A percentile compares a stretch with the other conserved stretches of the same genome.
Evolutionary conservation across 2,113 vertebrate species (phyloP).

Genomic region (Bombycilla garrulus): DNA sequence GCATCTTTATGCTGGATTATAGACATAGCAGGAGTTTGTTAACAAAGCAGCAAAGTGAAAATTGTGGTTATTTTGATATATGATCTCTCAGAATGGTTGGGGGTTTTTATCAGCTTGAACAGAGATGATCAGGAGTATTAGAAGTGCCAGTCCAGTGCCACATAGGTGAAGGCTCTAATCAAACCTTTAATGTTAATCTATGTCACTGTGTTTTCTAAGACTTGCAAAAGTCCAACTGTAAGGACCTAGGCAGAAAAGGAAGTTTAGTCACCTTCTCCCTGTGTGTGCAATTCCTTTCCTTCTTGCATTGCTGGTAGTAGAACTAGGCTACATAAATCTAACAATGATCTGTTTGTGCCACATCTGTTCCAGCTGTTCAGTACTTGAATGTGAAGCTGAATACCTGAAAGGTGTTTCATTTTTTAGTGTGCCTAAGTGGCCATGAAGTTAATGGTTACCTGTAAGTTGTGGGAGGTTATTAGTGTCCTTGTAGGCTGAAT

Average conservation of each 20-base stretch:
- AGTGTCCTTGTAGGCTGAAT: background rate
- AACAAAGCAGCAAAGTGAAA: background rate
- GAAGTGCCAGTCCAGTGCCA: background rate
- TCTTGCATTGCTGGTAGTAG: background rate
- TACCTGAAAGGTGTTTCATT: background rate
- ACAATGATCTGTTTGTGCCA: background rate
- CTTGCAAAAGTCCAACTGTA: background rate
- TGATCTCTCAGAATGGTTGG: background rate
- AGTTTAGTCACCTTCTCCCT: background rate
- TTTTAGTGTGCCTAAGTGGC: background rate
- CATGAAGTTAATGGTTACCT: background rate
- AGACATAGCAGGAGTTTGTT: background rate
- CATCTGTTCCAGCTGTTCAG: background rate
- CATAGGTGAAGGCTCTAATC: background rate
- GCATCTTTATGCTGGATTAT: background rate
- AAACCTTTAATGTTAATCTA: background rate
- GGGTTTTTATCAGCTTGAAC: background rate
- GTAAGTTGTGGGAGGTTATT: background rate
- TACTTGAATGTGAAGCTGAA: background rate
- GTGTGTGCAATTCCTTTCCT: background rate
- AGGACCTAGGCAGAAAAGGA: background rate
- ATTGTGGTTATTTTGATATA: background rate
- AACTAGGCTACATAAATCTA: background rate
- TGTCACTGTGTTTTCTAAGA: background rate
- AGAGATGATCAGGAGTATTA: background rate